Evolutionary conservation across 2,888 invertebrate species (phyloP), one percentile per base, ranked within the genome.

Genomic region (Fragum whitleyi): DNA sequence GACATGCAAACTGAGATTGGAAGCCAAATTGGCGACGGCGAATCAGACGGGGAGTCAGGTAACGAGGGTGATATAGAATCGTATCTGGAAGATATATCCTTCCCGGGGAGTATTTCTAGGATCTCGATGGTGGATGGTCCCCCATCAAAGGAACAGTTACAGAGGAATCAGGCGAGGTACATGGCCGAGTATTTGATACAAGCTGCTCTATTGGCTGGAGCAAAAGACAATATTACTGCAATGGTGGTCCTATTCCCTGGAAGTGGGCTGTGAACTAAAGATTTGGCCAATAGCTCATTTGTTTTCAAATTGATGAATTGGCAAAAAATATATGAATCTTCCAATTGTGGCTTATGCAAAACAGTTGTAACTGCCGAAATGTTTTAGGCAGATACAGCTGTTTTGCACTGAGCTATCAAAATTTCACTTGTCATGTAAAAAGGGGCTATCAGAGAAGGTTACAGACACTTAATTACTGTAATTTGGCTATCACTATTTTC

Each of bases 181-280:
- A 91, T 94, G 92, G 89, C 93, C 1, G 91, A 92, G 79, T 84
- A 91, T 61, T 80, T 94, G 26, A 90, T 91, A 0, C 93, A 93
- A 78, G 93, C 93, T 7, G 92, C 94, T 0, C 76, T 94, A 29
- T 74, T 93, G 62, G 93, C 93, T 5, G 93, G 93, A 0, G 89
- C 93, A 19, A 91, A 87, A 53, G 92, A 93, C 74, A 93, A 94
- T 80, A 87, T 92, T 11, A 91, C 93, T 11, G 93, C 87, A 3
- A 91, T 91, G 89, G 90, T 93, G 11, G 78, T 92, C 1, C 75
- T 94, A 23, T 77, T 94, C 26, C 91, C 92, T 26, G 93, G 92
- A 0, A 89, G 89, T 88, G 91, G 91, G 14, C 42, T 92, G 57
- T 57, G 28, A 28, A 57, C 32, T 36, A 9, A 36, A 36, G 5